phyloP scores from a whole-genome alignment of 1,140 invertebrate genomes.

The Akabosia matsudoensis region DNA sequence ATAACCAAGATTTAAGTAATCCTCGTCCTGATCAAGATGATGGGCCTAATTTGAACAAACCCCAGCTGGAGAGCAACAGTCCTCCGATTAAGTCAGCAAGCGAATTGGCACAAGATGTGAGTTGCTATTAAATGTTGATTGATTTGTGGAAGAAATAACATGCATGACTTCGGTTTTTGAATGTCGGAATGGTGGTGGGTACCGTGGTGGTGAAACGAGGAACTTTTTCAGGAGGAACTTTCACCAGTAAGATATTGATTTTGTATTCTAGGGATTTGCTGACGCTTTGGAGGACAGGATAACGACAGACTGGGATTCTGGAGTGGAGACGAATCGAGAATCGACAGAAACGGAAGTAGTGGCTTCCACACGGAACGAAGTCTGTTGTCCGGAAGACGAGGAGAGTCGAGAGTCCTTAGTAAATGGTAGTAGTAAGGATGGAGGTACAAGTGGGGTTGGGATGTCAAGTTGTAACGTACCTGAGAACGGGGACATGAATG shows the following conservation, averaged over 20 bases:
- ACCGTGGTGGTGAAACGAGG: background rate
- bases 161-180: background rate
- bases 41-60: background rate
- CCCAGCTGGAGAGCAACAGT: constrained; percentile 19
- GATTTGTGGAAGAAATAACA: background rate
- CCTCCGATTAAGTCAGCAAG: constrained; percentile 31
- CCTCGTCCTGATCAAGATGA: background rate
- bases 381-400: background rate
- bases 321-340: constrained; percentile 31
- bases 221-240: background rate
- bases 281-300: constrained; percentile 38
- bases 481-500: no score
- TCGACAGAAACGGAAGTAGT: constrained; percentile 34
- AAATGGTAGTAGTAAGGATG: background rate
- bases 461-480: no score
- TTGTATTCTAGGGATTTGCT: constrained; percentile 43
- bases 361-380: background rate
- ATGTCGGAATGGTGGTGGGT: background rate
- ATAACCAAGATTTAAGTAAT: background rate
- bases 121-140: constrained; percentile 20
- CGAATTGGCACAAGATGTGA: constrained; percentile 46
- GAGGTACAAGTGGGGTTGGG: background rate
- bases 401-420: background rate
- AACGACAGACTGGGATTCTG: constrained; percentile 34
- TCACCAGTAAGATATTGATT: background rate